Conservation (phyloP, 2,888 invertebrate genomes). For the Brenthis daphne region DNA sequence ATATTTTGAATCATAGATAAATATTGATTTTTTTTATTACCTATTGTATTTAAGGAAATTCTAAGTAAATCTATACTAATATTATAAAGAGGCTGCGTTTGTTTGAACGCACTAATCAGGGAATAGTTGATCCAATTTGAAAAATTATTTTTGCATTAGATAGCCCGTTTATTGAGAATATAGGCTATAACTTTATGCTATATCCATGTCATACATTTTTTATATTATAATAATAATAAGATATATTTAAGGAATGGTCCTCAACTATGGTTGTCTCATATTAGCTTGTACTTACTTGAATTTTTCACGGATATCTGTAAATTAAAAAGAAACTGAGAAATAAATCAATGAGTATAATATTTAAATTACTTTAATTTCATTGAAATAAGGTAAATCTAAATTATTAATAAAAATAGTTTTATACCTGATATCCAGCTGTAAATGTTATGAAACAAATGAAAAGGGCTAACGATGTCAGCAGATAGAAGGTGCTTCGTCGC, state of each 20-base stretch:
- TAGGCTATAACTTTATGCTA: too few species aligned
- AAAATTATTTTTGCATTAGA: too few species aligned
- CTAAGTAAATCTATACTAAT: too few species aligned
- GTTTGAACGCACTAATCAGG: too few species aligned
- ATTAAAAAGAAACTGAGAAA: constrained; percentile 23
- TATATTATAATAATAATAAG: background rate
- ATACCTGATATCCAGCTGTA: constrained; percentile 61
- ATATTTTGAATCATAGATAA: too few species aligned
- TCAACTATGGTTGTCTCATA: too few species aligned
- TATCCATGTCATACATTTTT: background rate
- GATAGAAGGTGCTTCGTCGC: constrained; percentile 53
- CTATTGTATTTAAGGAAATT: too few species aligned
- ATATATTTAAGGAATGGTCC: too few species aligned
- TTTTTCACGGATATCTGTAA: constrained; percentile 50
- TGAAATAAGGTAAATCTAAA: background rate
- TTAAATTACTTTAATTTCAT: background rate
- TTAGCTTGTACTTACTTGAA: constrained; percentile 32
- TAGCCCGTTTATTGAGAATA: too few species aligned
- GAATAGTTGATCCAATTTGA: too few species aligned
- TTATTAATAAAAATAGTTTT: constrained; percentile 31
- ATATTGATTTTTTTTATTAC: too few species aligned
- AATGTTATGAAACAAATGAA: constrained; percentile 46
- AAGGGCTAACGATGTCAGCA: constrained; percentile 49
- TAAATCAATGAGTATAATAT: background rate
- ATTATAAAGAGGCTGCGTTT: too few species aligned